These are phyloP conservation scores for Rhodeus uyekii DNA, from an alignment of 2,797 vertebrate species.

Conservation along the genomic window DNA sequence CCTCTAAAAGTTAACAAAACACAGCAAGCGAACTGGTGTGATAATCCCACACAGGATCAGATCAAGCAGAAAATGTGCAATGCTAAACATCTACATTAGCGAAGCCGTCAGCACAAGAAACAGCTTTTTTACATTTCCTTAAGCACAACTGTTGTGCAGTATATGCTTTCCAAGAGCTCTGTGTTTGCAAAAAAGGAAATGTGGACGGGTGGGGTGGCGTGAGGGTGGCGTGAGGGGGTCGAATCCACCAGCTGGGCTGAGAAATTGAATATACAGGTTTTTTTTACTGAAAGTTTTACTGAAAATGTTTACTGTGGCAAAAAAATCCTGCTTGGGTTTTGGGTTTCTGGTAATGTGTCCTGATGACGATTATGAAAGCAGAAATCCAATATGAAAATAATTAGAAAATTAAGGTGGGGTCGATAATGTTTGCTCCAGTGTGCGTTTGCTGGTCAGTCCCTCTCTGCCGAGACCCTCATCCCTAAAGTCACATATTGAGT, in stretches of 20 bases:
- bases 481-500: constrained; percentile 58
- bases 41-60: constrained; percentile 76
- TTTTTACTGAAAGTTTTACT: constrained; percentile 48
- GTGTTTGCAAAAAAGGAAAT: constrained; percentile 37
- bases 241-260: constrained; percentile 75
- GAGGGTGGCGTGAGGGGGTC: constrained; percentile 57
- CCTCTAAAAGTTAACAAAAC: not conserved
- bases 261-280: constrained; percentile 74
- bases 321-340: constrained; percentile 83
- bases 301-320: constrained; percentile 78
- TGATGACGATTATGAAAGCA: constrained; percentile 84
- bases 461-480: constrained; percentile 61
- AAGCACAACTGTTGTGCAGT: constrained; percentile 75
- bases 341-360: constrained; percentile 80
- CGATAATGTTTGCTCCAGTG: constrained; percentile 78
- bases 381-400: constrained; percentile 87
- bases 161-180: constrained; percentile 78
- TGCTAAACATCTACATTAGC: constrained; percentile 74
- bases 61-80: constrained; percentile 84
- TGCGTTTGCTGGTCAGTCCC: constrained; percentile 63
- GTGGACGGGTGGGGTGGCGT: constrained; percentile 5
- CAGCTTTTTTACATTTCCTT: constrained; percentile 46
- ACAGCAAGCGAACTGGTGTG: not conserved
- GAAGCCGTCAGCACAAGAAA: constrained; percentile 55
- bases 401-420: constrained; percentile 82